phyloP scores from a whole-genome alignment of 2,797 vertebrate genomes.

The Sibirionetta formosa region DNA sequence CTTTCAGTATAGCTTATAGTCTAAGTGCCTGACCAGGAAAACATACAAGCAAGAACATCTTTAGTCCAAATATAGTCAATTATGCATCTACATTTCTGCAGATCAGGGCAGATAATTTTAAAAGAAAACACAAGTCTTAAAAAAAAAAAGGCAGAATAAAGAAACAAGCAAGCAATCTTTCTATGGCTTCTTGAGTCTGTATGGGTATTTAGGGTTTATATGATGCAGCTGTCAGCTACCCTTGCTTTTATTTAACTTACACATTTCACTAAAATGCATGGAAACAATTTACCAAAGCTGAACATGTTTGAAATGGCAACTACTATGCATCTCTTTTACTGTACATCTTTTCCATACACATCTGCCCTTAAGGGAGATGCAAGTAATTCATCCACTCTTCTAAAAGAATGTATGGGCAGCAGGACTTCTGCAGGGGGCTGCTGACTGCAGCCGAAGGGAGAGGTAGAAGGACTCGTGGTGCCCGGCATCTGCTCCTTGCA shows the following conservation, averaged over 20 bases:
- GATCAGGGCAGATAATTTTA: constrained; percentile 7
- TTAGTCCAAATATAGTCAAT: neutral
- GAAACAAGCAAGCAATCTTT: neutral
- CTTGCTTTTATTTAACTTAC: neutral
- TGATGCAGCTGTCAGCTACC: neutral
- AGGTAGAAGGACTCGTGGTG: neutral
- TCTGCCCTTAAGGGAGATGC: rapidly evolving
- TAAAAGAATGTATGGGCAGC: neutral
- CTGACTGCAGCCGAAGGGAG: neutral
- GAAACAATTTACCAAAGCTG: neutral
- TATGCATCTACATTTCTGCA: neutral
- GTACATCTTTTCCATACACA: rapidly evolving
- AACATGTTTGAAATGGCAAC: neutral
- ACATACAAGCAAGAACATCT: neutral
- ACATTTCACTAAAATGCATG: neutral
- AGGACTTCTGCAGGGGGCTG: neutral
- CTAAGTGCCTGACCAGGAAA: neutral
- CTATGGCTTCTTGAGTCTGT: neutral
- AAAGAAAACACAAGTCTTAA: neutral
- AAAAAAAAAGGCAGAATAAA: neutral
- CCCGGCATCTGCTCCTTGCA: neutral
- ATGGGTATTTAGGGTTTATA: neutral
- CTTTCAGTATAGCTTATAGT: neutral
- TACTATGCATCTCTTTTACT: rapidly evolving
- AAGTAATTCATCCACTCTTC: neutral